Base-by-base conservation (phyloP, 2,113 vertebrate species). In the Stomatorhinus ivindoensis region DNA sequence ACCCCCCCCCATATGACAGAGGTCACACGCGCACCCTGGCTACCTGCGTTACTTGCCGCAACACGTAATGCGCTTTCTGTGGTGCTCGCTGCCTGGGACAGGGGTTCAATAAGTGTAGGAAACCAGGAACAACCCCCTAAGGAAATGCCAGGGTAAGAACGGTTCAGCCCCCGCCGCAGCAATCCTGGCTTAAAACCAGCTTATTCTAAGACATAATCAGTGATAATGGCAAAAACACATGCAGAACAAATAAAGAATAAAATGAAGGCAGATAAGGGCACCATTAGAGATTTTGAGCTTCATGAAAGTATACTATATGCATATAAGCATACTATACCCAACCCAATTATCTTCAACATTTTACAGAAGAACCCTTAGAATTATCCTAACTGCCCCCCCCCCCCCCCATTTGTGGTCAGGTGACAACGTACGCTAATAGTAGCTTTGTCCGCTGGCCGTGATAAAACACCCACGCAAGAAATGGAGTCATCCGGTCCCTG, bases 1-100 rank as follows among this genome's bases (percentile, higher is more conserved):
- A 0, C 8, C 50, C 47, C 19, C 51, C 17, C 1, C 51, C 53
- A 1, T 13, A 24, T 3, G 51, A 94, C 91, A 95, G 95, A 93
- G 93, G 93, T 94, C 91, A 92, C 93, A 93, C 92, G 92, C 93
- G 93, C 90, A 95, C 94, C 90, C 86, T 88, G 91, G 92, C 89
- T 90, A 88, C 91, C 69, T 90, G 89, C 42, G 47, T 86, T 89
- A 31, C 55, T 84, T 44, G 24, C 92, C 92, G 92, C 93, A 90
- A 93, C 91, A 76, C 86, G 15, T 53, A 92, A 82, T 13, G 90
- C 3, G 91, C 88, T 91, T 89, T 91, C 90, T 86, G 87, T 51
- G 91, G 91, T 76, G 83, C 44, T 46, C 58, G 50, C 19, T 86
- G 83, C 44, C 47, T 51, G 48, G 82, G 86, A 91, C 88, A 90